Conservation (phyloP, 1,140 invertebrate species). For the Dufourea novaeangliae region DNA sequence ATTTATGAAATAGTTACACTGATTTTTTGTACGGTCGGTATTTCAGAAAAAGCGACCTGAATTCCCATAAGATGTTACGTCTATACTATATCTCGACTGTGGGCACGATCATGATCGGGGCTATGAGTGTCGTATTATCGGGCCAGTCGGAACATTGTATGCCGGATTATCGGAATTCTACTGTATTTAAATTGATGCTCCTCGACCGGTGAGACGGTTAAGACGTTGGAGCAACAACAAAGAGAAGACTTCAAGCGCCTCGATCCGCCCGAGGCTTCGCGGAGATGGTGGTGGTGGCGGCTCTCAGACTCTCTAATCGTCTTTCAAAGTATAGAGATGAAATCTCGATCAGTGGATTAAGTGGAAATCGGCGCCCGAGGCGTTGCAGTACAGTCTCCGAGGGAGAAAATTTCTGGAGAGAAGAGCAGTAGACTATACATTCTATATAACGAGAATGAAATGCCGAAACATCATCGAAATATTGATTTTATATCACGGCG, state of each 20-base stretch:
- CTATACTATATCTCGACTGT: too few relatives aligned
- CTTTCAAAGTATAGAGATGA: constrained; percentile 49
- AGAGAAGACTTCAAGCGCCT: constrained; percentile 12
- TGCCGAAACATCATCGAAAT: too few relatives aligned
- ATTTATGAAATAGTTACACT: too few relatives aligned
- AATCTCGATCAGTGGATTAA: constrained; percentile 49
- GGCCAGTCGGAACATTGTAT: too few relatives aligned
- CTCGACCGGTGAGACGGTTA: constrained; percentile 10
- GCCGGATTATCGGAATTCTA: too few relatives aligned
- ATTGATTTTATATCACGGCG: too few relatives aligned
- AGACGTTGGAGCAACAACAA: constrained; percentile 32
- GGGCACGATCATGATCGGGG: too few relatives aligned
- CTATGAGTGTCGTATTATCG: too few relatives aligned
- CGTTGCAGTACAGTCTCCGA: background rate
- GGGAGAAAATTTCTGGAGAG: background rate
- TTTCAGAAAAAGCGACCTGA: too few relatives aligned
- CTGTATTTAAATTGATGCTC: constrained; percentile 47
- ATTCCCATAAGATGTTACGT: too few relatives aligned
- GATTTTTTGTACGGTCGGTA: too few relatives aligned
- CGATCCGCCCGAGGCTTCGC: constrained; percentile 24
- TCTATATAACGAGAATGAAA: too few relatives aligned
- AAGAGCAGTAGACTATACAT: background rate
- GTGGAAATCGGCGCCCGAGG: constrained; percentile 34
- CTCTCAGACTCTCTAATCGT: constrained; percentile 50
- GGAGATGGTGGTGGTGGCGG: constrained; percentile 30